phyloP scores from a whole-genome alignment of 2,888 invertebrate genomes.

The Andrena flavipes region DNA sequence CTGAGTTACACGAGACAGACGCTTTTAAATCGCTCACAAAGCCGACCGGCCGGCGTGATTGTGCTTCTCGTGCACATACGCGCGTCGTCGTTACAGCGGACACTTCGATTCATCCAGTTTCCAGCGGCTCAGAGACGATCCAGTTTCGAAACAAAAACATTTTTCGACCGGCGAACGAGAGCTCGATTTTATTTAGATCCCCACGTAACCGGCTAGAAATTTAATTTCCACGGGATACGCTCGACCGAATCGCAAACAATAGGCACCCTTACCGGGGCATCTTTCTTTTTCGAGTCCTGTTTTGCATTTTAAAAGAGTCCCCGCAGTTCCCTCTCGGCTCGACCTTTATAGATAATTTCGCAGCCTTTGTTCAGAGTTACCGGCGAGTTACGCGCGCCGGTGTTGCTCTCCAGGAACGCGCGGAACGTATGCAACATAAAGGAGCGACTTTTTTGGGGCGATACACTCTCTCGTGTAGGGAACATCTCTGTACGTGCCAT shows the following conservation, averaged over 20 bases:
- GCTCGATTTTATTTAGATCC: neutral
- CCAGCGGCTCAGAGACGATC: neutral
- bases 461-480: conserved; percentile 9
- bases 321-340: neutral
- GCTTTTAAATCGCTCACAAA: conserved; percentile 1
- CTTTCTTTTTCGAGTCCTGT: neutral
- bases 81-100: neutral
- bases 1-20: conserved; percentile 7
- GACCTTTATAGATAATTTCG: conserved; percentile 41
- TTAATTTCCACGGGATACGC: conserved; percentile 7
- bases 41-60: neutral
- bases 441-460: conserved; percentile 9
- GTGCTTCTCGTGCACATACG: neutral
- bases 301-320: conserved; percentile 33
- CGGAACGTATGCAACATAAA: conserved; percentile 29
- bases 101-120: neutral
- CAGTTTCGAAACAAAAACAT: neutral
- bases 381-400: conserved; percentile 9
- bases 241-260: conserved; percentile 14
- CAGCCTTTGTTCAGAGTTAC: conserved; percentile 34
- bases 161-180: neutral
- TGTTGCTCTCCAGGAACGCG: neutral
- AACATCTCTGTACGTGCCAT: conserved; percentile 34
- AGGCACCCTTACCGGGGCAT: neutral
- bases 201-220: neutral